A percentile compares a stretch with the other conserved stretches of the same genome.
Evolutionary conservation across 1,140 invertebrate species (phyloP).

Genomic region (Gonatopus flavifemur): DNA sequence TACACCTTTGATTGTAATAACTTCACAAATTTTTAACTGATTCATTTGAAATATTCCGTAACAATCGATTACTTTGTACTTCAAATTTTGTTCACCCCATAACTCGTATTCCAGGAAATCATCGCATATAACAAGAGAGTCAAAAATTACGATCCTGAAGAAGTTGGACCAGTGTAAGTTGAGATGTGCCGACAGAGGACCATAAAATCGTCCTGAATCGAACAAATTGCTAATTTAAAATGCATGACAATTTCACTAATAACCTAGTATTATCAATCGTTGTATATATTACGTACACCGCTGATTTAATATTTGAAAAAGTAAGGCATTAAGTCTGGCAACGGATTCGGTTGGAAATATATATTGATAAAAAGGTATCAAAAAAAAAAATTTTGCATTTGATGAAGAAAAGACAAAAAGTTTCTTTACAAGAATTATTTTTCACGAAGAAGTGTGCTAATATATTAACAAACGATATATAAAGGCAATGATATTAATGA

Average conservation of each 20-base stretch:
- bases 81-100: too few species aligned
- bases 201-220: conserved; percentile 17
- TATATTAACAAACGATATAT: conserved; percentile 21
- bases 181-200: background rate
- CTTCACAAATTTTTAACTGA: too few species aligned
- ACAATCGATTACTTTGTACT: too few species aligned
- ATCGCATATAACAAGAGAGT: conserved; percentile 79
- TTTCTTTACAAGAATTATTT: conserved; percentile 11
- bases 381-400: conserved; percentile 16
- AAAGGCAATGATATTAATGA: conserved; percentile 8
- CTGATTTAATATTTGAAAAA: conserved; percentile 17
- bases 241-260: conserved; percentile 26
- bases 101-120: conserved; percentile 59
- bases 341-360: conserved; percentile 12
- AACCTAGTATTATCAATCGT: conserved; percentile 30
- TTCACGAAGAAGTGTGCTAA: conserved; percentile 18
- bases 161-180: conserved; percentile 45
- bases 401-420: background rate
- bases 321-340: conserved; percentile 1
- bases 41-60: too few species aligned
- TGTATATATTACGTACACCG: conserved; percentile 37
- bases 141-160: conserved; percentile 58
- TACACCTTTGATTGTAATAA: too few species aligned
- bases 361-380: conserved; percentile 3
- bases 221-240: conserved; percentile 10